These are phyloP conservation scores for Drosophila obscura DNA, from an alignment of 1,140 invertebrate genomes.

Conservation along the genomic window DNA sequence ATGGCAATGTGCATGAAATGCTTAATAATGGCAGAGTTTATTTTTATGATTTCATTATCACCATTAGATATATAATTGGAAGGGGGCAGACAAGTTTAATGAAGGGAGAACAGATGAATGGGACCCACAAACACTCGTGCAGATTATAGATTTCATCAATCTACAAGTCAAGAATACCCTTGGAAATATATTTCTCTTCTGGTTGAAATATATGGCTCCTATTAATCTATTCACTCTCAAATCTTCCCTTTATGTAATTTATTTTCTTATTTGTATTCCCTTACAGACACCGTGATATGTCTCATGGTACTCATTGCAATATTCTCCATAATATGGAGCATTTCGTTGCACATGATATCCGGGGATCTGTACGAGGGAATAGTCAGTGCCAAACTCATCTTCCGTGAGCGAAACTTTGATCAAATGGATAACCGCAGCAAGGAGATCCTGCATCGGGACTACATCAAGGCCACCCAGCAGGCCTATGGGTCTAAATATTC, in stretches of 20 bases:
- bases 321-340: conserved; percentile 72
- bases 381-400: conserved; percentile 76
- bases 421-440: conserved; percentile 63
- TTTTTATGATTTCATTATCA: background rate
- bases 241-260: no score
- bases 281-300: conserved; percentile 67
- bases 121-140: no score
- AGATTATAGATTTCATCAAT: background rate
- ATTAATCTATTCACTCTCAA: no score
- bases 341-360: conserved; percentile 71
- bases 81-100: background rate
- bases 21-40: conserved; percentile 5
- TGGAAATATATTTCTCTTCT: no score
- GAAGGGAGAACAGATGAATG: no score
- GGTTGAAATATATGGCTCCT: no score
- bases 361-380: conserved; percentile 74
- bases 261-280: background rate
- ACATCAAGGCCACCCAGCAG: conserved; percentile 37
- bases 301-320: conserved; percentile 73
- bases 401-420: conserved; percentile 61
- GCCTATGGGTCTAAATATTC: conserved; percentile 29
- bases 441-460: conserved; percentile 57
- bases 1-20: conserved; percentile 18
- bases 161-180: no score
- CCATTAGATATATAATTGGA: background rate